phyloP scores from a whole-genome alignment of 2,113 vertebrate genomes.

The Corapipo altera region DNA sequence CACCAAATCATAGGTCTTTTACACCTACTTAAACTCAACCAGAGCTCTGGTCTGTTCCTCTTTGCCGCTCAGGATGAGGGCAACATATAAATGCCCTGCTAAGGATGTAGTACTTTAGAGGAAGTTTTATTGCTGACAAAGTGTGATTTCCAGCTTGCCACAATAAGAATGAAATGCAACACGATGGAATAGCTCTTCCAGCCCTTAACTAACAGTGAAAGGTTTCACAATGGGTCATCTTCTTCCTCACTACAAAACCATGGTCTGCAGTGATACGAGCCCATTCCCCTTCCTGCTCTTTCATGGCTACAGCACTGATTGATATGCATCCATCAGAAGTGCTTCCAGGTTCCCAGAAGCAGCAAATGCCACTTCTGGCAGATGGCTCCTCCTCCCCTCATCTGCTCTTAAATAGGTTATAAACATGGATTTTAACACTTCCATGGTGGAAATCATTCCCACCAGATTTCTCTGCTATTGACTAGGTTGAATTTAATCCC shows the following conservation, averaged over 20 bases:
- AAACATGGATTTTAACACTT: background rate
- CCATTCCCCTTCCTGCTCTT: background rate
- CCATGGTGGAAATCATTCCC: background rate
- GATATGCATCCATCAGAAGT: background rate
- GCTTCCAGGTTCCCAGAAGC: background rate
- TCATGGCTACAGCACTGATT: background rate
- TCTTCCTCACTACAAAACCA: background rate
- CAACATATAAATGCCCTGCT: background rate
- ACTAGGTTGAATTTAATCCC: background rate
- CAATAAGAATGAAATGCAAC: background rate
- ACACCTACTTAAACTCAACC: background rate
- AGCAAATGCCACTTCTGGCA: background rate
- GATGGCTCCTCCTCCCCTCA: background rate
- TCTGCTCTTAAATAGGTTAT: background rate
- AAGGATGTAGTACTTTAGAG: background rate
- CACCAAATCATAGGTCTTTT: background rate
- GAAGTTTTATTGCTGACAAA: background rate
- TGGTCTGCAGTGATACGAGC: background rate
- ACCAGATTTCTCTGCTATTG: background rate
- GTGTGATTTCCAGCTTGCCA: background rate
- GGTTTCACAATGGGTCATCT: fast-evolving
- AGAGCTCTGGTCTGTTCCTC: background rate
- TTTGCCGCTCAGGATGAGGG: background rate
- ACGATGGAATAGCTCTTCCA: background rate
- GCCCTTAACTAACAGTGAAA: background rate